Evolutionary conservation across 2,888 invertebrate genomes (phyloP).

Genomic region (Adineta ricciae): DNA sequence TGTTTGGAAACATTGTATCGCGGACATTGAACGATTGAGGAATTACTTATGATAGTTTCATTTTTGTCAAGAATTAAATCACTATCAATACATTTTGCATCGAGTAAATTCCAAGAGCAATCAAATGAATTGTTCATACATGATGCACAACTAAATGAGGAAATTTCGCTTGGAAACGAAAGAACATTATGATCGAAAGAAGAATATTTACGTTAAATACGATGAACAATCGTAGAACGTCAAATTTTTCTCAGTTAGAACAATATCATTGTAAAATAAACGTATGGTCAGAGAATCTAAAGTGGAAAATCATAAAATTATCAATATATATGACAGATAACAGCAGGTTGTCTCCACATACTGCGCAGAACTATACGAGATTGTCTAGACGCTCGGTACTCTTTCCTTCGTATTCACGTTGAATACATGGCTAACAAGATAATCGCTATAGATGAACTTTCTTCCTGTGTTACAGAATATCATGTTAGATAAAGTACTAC

Average conservation of each 20-base stretch:
- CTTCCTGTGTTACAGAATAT: no score
- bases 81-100: background rate
- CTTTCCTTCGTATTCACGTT: no score
- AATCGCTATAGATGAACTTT: no score
- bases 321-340: no score
- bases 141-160: background rate
- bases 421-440: no score
- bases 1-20: background rate
- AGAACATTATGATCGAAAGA: background rate
- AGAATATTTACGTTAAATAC: background rate
- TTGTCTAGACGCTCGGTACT: no score
- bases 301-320: background rate
- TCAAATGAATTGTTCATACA: background rate
- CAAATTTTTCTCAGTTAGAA: background rate
- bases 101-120: background rate
- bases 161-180: background rate
- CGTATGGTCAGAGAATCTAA: background rate
- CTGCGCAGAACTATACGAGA: no score
- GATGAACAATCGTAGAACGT: slow-evolving; percentile 15
- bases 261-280: background rate
- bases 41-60: background rate
- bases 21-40: background rate
- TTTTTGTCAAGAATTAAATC: background rate
- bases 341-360: no score
- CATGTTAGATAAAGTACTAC: no score